Percentiles rank a stretch among this genome's conserved stretches.
These are phyloP conservation scores for Eretmocerus hayati DNA, from an alignment of 2,888 invertebrate genomes.

Conservation along the genomic window DNA sequence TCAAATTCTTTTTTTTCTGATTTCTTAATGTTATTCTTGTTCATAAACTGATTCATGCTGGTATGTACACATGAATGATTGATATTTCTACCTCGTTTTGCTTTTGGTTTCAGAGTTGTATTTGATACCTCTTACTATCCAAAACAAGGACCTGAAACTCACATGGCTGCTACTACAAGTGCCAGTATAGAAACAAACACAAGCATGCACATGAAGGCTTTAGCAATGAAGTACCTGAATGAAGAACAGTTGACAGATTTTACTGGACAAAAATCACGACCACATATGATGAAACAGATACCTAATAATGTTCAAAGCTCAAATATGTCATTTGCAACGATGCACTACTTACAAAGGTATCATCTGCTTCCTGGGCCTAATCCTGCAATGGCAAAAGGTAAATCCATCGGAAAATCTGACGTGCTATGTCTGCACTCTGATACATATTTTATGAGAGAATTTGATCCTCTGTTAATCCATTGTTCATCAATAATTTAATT, in stretches of 20 bases:
- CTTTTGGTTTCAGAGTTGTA: conserved; percentile 24
- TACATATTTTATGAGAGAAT: neutral
- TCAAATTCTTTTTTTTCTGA: conserved; percentile 2
- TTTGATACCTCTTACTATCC: conserved; percentile 40
- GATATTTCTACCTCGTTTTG: too few relatives aligned
- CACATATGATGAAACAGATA: conserved; percentile 34
- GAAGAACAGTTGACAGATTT: conserved; percentile 47
- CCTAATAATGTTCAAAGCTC: conserved; percentile 40
- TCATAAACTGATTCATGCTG: too few relatives aligned
- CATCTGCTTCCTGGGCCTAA: conserved; percentile 51
- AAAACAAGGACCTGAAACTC: conserved; percentile 32
- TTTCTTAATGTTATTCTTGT: neutral
- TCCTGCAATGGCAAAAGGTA: conserved; percentile 26
- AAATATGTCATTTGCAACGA: conserved; percentile 66
- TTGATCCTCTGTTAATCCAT: neutral
- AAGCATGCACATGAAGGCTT: conserved; percentile 52
- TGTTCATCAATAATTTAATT: neutral
- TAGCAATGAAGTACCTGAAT: conserved; percentile 53
- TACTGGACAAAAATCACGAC: conserved; percentile 34
- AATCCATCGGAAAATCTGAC: too few relatives aligned
- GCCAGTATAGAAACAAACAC: conserved; percentile 45
- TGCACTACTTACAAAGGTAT: conserved; percentile 65
- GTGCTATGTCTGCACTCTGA: neutral
- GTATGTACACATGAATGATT: too few relatives aligned
- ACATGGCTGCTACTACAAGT: conserved; percentile 31